Conservation (phyloP, 2,888 invertebrate species). For the Trissoscelio sp. region DNA sequence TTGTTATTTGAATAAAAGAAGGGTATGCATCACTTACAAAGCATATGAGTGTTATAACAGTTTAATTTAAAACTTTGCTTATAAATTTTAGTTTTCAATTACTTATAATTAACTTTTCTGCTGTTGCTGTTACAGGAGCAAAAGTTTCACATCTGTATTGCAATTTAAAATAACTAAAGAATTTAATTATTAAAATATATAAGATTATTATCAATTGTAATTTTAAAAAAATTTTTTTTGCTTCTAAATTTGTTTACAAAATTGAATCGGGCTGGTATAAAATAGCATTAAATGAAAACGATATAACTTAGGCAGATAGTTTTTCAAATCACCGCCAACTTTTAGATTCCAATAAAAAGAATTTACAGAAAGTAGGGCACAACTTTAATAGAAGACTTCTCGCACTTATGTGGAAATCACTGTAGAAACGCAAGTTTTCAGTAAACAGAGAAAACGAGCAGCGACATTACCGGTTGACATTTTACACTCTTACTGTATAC, state of each 20-base stretch:
- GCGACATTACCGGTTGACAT: constrained; percentile 15
- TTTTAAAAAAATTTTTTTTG: too few relatives aligned
- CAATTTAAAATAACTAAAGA: not conserved
- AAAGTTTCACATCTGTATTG: too few relatives aligned
- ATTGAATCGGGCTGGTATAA: not conserved
- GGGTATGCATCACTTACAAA: too few relatives aligned
- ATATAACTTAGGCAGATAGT: constrained; percentile 19
- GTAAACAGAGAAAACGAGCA: constrained; percentile 30
- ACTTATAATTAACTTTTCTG: too few relatives aligned
- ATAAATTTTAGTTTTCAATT: too few relatives aligned
- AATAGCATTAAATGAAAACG: not conserved
- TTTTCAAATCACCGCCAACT: constrained; percentile 22
- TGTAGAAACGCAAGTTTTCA: constrained; percentile 10
- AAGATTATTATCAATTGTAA: too few relatives aligned
- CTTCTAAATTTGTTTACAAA: not conserved
- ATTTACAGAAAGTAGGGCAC: constrained; percentile 22
- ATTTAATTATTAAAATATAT: too few relatives aligned
- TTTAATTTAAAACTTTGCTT: too few relatives aligned
- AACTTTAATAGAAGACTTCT: constrained; percentile 37
- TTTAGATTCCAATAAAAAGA: constrained; percentile 20
- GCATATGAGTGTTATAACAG: too few relatives aligned
- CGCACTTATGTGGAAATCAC: constrained; percentile 9
- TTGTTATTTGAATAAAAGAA: too few relatives aligned
- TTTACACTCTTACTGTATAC: constrained; percentile 6
- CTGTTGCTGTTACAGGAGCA: too few relatives aligned